phyloP scores from a whole-genome alignment of 2,888 invertebrate species.

The Sarcophaga caerulescens region DNA sequence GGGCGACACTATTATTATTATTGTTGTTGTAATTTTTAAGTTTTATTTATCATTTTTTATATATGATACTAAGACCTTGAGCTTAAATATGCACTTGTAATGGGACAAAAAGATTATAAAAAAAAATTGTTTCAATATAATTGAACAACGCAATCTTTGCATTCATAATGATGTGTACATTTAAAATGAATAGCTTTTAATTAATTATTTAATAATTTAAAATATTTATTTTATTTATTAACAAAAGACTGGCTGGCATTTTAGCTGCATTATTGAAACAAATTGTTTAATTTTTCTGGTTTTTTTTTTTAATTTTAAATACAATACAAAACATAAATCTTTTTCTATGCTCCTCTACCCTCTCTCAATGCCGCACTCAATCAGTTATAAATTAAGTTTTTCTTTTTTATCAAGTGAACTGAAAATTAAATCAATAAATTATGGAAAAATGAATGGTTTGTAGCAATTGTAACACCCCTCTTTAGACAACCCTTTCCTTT shows the following conservation, averaged over 20 bases:
- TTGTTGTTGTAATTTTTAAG: too few relatives aligned
- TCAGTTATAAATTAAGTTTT: too few relatives aligned
- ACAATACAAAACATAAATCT: conserved; percentile 2
- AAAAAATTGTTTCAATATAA: too few relatives aligned
- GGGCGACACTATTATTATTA: too few relatives aligned
- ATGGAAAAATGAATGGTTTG: neutral
- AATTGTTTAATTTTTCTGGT: too few relatives aligned
- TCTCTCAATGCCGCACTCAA: too few relatives aligned
- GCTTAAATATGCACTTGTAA: too few relatives aligned
- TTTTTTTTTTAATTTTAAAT: neutral
- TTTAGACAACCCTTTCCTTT: neutral
- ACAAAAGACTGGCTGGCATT: neutral
- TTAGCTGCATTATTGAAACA: neutral
- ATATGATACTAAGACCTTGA: too few relatives aligned
- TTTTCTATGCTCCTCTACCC: neutral
- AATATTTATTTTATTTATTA: neutral
- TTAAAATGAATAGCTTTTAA: conserved; percentile 1
- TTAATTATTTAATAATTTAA: neutral
- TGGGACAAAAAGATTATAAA: too few relatives aligned
- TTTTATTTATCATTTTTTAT: too few relatives aligned
- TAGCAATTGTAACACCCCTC: neutral
- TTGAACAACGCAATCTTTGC: neutral
- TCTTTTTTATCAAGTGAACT: too few relatives aligned
- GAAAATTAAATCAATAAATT: too few relatives aligned
- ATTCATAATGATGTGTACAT: neutral